phyloP scores from a whole-genome alignment of 2,797 vertebrate genomes.

The Hippocampus kuda region DNA sequence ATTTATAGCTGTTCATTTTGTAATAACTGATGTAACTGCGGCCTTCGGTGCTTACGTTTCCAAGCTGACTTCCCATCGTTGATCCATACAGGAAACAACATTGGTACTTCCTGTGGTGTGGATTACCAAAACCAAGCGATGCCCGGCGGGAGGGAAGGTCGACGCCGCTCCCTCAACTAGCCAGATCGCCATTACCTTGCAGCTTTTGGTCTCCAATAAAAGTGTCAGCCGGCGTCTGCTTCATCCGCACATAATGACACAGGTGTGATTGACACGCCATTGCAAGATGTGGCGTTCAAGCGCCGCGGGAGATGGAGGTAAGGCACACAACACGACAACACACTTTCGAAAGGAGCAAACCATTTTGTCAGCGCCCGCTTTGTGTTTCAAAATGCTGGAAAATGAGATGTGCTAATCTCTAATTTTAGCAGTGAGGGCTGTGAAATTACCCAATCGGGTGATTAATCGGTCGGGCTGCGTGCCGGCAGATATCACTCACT shows the following conservation, averaged over 20 bases:
- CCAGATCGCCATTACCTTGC: neutral
- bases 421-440: neutral
- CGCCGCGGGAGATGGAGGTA: neutral
- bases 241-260: too few relatives aligned
- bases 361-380: too few relatives aligned
- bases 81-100: conserved; percentile 19
- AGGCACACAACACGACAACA: neutral
- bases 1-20: too few relatives aligned
- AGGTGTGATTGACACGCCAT: too few relatives aligned
- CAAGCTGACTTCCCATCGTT: conserved; percentile 26
- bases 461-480: neutral
- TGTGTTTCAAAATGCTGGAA: neutral
- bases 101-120: conserved; percentile 43
- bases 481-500: too few relatives aligned
- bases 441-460: neutral
- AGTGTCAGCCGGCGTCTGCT: neutral
- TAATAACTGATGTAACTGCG: too few relatives aligned
- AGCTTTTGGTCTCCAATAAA: conserved; percentile 11
- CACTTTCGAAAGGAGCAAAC: too few relatives aligned
- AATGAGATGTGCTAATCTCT: conserved; percentile 2
- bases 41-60: neutral
- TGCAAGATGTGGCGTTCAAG: neutral
- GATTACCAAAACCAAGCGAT: conserved; percentile 24
- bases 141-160: neutral
- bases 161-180: conserved; percentile 32